Evolutionary conservation across 2,888 invertebrate genomes (phyloP), one percentile per base, ranked within the genome.

Genomic region (Oligia strigilis): DNA sequence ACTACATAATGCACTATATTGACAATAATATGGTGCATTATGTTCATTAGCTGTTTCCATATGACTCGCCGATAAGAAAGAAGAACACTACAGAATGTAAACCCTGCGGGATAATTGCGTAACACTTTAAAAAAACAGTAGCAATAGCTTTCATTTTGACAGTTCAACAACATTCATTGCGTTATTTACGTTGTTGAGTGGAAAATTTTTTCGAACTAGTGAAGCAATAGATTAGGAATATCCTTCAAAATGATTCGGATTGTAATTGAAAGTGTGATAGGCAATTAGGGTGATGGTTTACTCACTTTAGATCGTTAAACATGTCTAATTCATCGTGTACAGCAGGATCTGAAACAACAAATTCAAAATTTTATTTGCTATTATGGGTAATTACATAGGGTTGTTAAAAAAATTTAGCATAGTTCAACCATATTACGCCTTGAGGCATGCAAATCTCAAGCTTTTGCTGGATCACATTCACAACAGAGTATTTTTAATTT

Each of bases 231-330:
- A 60, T 60, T n/a, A 60, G 58, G 4, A 60, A 60, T n/a, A n/a
- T 60, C 11, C n/a, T 58, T n/a, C 0, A 11, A 58, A 58, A 58
- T 58, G 4, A n/a, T 58, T 3, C 3, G 9, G 23, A 58, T 55
- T 23, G 19, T 55, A 23, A 58, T 58, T 58, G 3, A 9, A 58
- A 9, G 23, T 58, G 58, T 58, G 23, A 3, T 23, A 58, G 8
- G 58, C 58, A 2, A 55, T 19, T 6, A 58, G 3, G 2, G 58
- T 23, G 8, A 58, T 58, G 6, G 46, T 40, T n/a, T 36, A 91
- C 94, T 95, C 78, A 95, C 96, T 90, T 94, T 14, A 92, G 81
- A 67, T 94, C 93, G 8, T 93, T 91, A 79, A 89, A 94, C 89
- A 95, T 92, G 13, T 95, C 94, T 87, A 95, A 88, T 62, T 92